Conservation (phyloP, 2,888 invertebrate species). For the Nomada flava region DNA sequence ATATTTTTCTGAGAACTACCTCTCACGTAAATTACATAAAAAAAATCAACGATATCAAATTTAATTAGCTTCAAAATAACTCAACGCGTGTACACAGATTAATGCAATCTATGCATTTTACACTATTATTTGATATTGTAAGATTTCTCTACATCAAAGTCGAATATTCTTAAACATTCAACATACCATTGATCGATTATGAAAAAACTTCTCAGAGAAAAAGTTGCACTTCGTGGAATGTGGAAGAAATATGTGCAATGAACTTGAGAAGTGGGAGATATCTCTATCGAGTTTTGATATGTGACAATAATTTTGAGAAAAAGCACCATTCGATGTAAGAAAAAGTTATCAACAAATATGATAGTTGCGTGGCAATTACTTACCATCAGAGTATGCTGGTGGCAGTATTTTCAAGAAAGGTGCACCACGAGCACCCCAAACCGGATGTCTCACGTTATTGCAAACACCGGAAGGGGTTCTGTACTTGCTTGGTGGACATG, state of each 20-base stretch:
- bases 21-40: too few relatives aligned
- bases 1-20: too few relatives aligned
- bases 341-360: neutral
- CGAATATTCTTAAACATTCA: neutral
- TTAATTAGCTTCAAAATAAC: too few relatives aligned
- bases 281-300: too few relatives aligned
- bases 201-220: neutral
- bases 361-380: conserved; percentile 73
- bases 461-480: conserved; percentile 93
- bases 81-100: too few relatives aligned
- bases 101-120: too few relatives aligned
- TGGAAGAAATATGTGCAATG: neutral
- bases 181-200: neutral
- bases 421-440: conserved; percentile 93
- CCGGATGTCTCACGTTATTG: conserved; percentile 94
- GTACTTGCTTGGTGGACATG: conserved; percentile 93
- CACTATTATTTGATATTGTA: too few relatives aligned
- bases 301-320: too few relatives aligned
- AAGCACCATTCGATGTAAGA: neutral
- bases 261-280: neutral
- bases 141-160: too few relatives aligned
- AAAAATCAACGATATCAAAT: too few relatives aligned
- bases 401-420: conserved; percentile 90
- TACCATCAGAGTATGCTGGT: conserved; percentile 91
- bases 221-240: neutral